These are phyloP conservation scores for Peromyscus eremicus DNA, from an alignment of 2,797 vertebrate species.

Conservation along the genomic window DNA sequence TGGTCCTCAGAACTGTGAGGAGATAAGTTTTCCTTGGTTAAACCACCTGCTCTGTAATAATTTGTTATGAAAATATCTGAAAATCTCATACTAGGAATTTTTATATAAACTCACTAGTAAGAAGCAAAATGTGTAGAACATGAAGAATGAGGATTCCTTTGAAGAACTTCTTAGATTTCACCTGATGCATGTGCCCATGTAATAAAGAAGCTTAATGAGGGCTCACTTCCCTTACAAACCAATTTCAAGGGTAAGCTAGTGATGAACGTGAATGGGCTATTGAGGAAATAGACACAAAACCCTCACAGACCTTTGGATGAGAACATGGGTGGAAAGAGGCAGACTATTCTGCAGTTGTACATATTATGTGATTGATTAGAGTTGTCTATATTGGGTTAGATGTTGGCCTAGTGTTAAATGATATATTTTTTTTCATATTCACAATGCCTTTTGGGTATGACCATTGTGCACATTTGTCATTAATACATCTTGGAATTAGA, in stretches of 20 bases:
- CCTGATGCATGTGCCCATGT: neutral
- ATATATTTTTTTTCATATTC: neutral
- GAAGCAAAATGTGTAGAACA: neutral
- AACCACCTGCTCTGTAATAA: neutral
- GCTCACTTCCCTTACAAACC: neutral
- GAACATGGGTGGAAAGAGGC: fast-evolving
- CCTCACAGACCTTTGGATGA: neutral
- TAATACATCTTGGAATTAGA: neutral
- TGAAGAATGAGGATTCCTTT: conserved; percentile 19
- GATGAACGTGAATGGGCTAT: neutral
- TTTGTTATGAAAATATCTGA: neutral
- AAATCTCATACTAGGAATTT: neutral
- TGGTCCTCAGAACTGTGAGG: neutral
- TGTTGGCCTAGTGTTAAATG: neutral
- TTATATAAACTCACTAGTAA: neutral
- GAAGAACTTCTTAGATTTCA: neutral
- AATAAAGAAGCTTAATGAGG: neutral
- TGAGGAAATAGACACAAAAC: neutral
- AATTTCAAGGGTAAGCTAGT: neutral
- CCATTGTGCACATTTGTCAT: neutral
- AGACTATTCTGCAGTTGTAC: neutral
- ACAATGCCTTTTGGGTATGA: neutral
- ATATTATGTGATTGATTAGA: neutral
- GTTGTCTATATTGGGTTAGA: neutral
- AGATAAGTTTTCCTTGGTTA: neutral